A percentile compares a stretch with the other conserved stretches of the same genome.
These are phyloP conservation scores for Mionectes macconnelli DNA, from an alignment of 2,113 vertebrate species.

Conservation along the genomic window DNA sequence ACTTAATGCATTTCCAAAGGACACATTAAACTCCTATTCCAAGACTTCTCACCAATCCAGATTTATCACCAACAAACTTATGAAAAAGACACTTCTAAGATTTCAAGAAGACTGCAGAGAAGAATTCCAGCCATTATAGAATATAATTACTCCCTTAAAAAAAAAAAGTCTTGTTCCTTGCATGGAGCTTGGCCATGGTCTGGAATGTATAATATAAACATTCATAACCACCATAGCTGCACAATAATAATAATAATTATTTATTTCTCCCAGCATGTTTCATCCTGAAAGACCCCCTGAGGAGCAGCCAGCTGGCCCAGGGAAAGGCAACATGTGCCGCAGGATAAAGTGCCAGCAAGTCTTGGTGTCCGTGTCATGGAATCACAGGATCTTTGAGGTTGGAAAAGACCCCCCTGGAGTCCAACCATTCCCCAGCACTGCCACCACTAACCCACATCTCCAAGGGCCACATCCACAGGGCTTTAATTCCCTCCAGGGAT, in stretches of 20 bases:
- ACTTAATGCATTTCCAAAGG: rapidly evolving
- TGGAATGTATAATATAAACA: neutral
- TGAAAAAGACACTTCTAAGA: neutral
- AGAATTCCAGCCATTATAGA: neutral
- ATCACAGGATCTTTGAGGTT: neutral
- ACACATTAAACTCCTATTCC: neutral
- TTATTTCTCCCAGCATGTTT: neutral
- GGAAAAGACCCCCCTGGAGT: neutral
- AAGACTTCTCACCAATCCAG: neutral
- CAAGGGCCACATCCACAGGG: neutral
- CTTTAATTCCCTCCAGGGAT: neutral
- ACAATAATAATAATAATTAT: neutral
- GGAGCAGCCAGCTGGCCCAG: neutral
- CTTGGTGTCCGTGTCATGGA: neutral
- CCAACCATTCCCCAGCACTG: neutral
- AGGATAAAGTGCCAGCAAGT: neutral
- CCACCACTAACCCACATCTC: neutral
- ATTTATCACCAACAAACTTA: neutral
- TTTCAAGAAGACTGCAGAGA: neutral
- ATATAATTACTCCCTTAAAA: neutral
- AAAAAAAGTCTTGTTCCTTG: neutral
- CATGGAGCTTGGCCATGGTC: neutral
- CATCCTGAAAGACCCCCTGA: neutral
- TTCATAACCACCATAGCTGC: neutral
- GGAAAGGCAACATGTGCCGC: neutral